These are phyloP conservation scores for Parazoanthus atlanticus DNA, from an alignment of 92 coral and sea anemone genomes.

Conservation along the genomic window DNA sequence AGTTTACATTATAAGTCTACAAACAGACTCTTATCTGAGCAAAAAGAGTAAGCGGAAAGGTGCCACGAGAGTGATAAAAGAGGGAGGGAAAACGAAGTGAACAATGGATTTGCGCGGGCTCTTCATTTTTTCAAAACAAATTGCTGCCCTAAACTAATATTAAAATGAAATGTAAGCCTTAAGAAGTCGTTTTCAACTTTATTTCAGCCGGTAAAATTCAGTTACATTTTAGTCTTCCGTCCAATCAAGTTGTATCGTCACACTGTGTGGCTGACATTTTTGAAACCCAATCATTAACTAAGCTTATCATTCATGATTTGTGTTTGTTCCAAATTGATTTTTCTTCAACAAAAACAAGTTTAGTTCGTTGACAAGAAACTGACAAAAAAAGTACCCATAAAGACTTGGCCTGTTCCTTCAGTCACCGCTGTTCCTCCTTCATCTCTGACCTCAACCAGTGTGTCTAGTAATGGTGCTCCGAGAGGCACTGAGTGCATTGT, in stretches of 20 bases:
- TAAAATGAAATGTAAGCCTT: too few relatives aligned
- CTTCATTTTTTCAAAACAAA: too few relatives aligned
- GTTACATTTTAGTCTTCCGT: too few relatives aligned
- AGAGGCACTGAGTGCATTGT: constrained; percentile 56
- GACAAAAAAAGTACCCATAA: constrained; percentile 65
- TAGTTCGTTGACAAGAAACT: neutral
- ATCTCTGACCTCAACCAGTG: constrained; percentile 66
- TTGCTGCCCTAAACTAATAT: neutral
- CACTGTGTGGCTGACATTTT: too few relatives aligned
- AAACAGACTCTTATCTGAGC: neutral
- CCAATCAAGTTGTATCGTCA: too few relatives aligned
- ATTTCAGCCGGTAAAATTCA: too few relatives aligned
- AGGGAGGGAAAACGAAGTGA: neutral
- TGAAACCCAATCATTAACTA: too few relatives aligned
- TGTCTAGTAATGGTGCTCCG: constrained; percentile 65
- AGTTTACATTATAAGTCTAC: neutral
- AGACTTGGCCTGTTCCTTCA: constrained; percentile 82
- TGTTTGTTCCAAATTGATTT: neutral
- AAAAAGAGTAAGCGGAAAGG: neutral
- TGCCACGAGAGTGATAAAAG: too few relatives aligned
- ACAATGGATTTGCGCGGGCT: neutral
- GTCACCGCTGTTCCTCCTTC: constrained; percentile 44
- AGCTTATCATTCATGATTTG: neutral
- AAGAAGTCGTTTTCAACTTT: too few relatives aligned
- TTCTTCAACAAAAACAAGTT: neutral